phyloP scores from a whole-genome alignment of 2,888 invertebrate genomes.

The Scaptomyza reducta region DNA sequence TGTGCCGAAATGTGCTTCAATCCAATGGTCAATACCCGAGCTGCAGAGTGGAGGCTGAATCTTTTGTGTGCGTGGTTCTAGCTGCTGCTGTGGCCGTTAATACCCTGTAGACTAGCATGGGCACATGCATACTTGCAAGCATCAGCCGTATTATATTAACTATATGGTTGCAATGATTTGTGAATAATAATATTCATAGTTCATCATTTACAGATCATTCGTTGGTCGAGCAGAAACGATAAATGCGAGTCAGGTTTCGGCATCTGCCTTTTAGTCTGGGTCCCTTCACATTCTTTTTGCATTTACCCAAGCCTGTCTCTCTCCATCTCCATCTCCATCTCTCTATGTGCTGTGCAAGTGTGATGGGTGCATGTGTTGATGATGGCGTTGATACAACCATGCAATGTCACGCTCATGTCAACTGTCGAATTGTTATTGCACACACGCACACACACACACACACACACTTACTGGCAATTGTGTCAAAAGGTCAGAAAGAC shows the following conservation, averaged over 20 bases:
- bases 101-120: neutral
- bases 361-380: conserved; percentile 64
- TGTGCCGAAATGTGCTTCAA: conserved; percentile 1
- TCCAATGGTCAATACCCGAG: neutral
- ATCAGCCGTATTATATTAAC: too few species aligned
- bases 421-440: conserved; percentile 55
- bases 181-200: too few species aligned
- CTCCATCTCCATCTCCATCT: neutral
- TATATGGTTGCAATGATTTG: too few species aligned
- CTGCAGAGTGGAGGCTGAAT: conserved; percentile 15
- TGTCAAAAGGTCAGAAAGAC: conserved; percentile 1
- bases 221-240: neutral
- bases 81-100: neutral
- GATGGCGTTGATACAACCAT: conserved; percentile 62
- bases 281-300: conserved; percentile 10
- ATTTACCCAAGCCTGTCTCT: conserved; percentile 1
- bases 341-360: conserved; percentile 2
- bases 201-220: neutral
- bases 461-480: conserved; percentile 5
- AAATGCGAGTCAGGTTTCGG: conserved; percentile 10
- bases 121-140: neutral
- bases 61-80: conserved; percentile 1
- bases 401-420: conserved; percentile 71
- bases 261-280: conserved; percentile 3
- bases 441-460: conserved; percentile 4